Base-by-base conservation (phyloP, 2,888 invertebrate genomes). In the Malacosoma neustria region DNA sequence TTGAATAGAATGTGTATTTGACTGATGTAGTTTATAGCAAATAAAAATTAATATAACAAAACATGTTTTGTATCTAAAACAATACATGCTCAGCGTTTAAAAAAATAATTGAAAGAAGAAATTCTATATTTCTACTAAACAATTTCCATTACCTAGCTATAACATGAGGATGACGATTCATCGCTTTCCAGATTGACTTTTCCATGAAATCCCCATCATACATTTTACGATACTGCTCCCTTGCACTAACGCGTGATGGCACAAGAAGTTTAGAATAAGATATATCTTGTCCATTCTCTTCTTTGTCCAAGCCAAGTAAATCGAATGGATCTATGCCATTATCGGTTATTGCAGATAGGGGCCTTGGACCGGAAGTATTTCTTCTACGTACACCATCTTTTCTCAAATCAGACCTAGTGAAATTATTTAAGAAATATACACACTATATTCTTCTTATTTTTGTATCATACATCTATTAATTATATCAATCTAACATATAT, bases 231-330 rank as follows among this genome's bases (percentile, higher is more conserved):
- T 80, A 77, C 35, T 84, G 85, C 37, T 86, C 85, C 43, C 81
- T 68, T 12, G 76, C 74, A 45, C 70, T 72, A 29, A 80, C 57
- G 50, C 74, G 88, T 12, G 95, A 93, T 35, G 96, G 94, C 37
- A 93, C 90, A 46, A 97, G 80, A 41, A 96, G 80, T 65, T 93
- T 92, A 29, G 94, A 93, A 76, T 96, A 97, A 11, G 97, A 97
- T 54, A 95, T 90, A 74, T 96, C 96, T 92, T 95, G 95, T 37
- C 95, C 96, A 72, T 94, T 93, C 70, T 92, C 91, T 44, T 90
- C 91, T 64, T 89, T 88, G 62, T 95, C 93, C 42, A 96, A 88
- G 29, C 96, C 95, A 41, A 97, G 80, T 30, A 95, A 89, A 67
- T 94, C 93, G 72, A 96, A 94, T 22, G 96, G 93, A 87, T 96